Evolutionary conservation across 2,113 vertebrate species (phyloP).

Genomic region (Monarcha castaneiventris): DNA sequence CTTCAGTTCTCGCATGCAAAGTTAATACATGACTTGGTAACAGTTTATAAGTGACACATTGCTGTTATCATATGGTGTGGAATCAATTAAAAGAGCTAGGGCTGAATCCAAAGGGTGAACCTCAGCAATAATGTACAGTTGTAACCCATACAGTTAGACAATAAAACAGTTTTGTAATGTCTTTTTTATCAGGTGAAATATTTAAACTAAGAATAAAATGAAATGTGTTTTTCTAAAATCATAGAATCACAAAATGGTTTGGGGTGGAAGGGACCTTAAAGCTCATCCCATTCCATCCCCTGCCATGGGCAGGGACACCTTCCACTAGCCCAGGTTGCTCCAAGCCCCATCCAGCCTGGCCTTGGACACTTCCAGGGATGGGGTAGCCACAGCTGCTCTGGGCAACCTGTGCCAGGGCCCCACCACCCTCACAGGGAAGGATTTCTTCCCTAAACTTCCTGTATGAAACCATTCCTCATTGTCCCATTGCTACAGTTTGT

Average conservation of each 20-base stretch:
- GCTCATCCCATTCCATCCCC: background rate
- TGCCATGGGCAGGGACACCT: background rate
- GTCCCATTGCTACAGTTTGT: background rate
- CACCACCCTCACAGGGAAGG: fast-evolving
- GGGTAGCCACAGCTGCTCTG: background rate
- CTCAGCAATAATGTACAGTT: background rate
- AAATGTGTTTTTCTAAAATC: background rate
- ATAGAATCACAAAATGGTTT: background rate
- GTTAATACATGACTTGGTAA: background rate
- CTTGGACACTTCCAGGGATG: background rate
- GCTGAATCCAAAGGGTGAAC: background rate
- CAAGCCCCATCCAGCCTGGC: fast-evolving
- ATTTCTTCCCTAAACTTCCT: background rate
- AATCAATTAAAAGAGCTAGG: background rate
- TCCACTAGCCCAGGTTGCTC: fast-evolving
- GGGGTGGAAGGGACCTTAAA: background rate
- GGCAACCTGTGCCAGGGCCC: background rate
- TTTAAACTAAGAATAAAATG: background rate
- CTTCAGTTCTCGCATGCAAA: background rate
- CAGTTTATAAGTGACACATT: background rate
- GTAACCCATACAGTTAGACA: background rate
- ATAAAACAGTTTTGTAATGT: background rate
- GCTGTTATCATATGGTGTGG: background rate
- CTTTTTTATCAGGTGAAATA: background rate
- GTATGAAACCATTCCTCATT: background rate